Evolutionary conservation across 2,888 invertebrate genomes (phyloP), one percentile per base, ranked within the genome.

Genomic region (Stenurella melanura): DNA sequence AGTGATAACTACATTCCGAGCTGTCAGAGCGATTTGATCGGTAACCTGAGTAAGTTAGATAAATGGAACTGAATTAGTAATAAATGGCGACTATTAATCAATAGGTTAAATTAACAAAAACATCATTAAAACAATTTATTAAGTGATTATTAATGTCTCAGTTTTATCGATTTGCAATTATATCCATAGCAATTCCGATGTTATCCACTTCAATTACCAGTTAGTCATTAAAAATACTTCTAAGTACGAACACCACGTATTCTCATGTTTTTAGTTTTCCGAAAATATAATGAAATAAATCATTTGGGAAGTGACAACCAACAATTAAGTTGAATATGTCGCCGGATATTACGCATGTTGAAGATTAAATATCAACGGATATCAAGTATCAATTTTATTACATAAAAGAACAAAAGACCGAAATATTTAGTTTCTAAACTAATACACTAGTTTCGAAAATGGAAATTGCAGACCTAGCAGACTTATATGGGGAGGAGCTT

Each of bases 401-500:
- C 0, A 34, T 34, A 6, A 34, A 34, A 26, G 7, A 7, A 34
- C 0, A 9, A 34, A 34, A 7, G 4, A 26, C 21, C 21, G 21
- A 26, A 26, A 26, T 26, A 1, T 26, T 26, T 4, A 4, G n/a
- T n/a, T 26, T 26, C 7, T 9, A 34, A 34, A 5, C 30, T 34
- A 9, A 34, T 26, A 26, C 6, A 26, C 38, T 38, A n/a, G n/a
- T 38, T 6, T 10, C 18, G 38, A 74, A 73, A 21, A 82, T 83
- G 80, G 76, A 82, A 60, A 34, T 82, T 12, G 77, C 80, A 75
- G 85, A 86, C 72, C 76, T 85, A 68, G 83, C 83, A 2, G 81
- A 85, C 73, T 66, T 86, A 11, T 86, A 86, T 67, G 86, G 85
- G 0, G 82, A 85, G 69, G 83, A 85, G 73, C 76, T 86, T 9